Percentiles rank a stretch among this genome's conserved stretches.
phyloP scores from a whole-genome alignment of 2,888 invertebrate genomes.

The Hypolimnas misippus region DNA sequence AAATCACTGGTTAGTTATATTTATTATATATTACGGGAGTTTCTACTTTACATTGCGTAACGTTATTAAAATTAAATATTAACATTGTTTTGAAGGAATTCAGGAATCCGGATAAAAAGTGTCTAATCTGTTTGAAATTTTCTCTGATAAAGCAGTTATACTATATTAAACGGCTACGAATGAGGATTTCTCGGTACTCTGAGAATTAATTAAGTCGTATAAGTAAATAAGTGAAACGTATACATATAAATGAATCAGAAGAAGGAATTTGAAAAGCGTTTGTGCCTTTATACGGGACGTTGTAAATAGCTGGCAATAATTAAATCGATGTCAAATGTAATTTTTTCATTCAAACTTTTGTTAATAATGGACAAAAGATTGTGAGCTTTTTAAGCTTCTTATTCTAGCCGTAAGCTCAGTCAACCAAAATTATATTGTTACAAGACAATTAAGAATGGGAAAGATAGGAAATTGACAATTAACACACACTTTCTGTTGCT shows the following conservation, averaged over 20 bases:
- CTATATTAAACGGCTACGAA: slow-evolving; percentile 23
- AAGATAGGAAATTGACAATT: slow-evolving; percentile 66
- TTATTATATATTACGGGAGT: slow-evolving; percentile 26
- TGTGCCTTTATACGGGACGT: slow-evolving; percentile 24
- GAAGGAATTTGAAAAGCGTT: slow-evolving; percentile 32
- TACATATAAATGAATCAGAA: slow-evolving; percentile 27
- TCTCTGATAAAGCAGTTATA: slow-evolving; percentile 27
- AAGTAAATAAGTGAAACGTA: slow-evolving; percentile 30
- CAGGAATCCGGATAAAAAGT: slow-evolving; percentile 21
- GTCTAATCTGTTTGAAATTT: slow-evolving; percentile 23
- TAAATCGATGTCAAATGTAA: slow-evolving; percentile 17
- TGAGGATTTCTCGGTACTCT: slow-evolving; percentile 27
- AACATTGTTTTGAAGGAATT: slow-evolving; percentile 13
- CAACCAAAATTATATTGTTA: slow-evolving; percentile 39
- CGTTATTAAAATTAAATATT: not conserved
- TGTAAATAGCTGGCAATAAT: slow-evolving; percentile 30
- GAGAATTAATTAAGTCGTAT: slow-evolving; percentile 31
- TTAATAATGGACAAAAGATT: not conserved
- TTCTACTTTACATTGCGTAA: slow-evolving; percentile 21
- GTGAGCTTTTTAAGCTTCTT: not conserved
- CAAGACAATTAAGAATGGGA: slow-evolving; percentile 54
- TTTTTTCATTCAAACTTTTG: slow-evolving; percentile 15
- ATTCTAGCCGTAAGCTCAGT: slow-evolving; percentile 9
- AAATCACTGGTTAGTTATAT: slow-evolving; percentile 32
- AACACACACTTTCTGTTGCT: slow-evolving; percentile 65